Conservation (phyloP, 2,797 vertebrate species). For the Chelonia mydas region DNA sequence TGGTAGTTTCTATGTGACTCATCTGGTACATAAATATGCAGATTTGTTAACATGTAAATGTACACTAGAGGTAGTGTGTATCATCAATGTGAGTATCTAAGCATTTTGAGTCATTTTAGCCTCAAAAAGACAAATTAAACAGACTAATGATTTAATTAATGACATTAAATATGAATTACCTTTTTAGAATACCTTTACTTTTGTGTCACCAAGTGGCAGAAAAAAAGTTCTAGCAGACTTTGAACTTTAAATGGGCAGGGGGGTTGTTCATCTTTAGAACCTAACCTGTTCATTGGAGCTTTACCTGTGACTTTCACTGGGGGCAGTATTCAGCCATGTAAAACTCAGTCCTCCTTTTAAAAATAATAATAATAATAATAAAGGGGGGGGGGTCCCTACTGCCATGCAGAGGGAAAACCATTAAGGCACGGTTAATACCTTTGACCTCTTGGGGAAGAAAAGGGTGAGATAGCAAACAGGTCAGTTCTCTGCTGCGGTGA, state of each 20-base stretch:
- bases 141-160: slow-evolving; percentile 55
- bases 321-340: not conserved
- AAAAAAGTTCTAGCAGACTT: not conserved
- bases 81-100: slow-evolving; percentile 60
- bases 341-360: not conserved
- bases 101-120: slow-evolving; percentile 25
- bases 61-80: slow-evolving; percentile 36
- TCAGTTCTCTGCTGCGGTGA: not conserved
- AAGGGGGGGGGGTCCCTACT: not conserved
- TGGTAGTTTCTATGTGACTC: slow-evolving; percentile 25
- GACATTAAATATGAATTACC: slow-evolving; percentile 45
- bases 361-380: not conserved
- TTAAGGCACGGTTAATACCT: not conserved
- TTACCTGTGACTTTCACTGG: not conserved
- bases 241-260: not conserved
- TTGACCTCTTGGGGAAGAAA: not conserved
- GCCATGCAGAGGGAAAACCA: not conserved
- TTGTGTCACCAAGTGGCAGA: not conserved
- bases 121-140: slow-evolving; percentile 68
- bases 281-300: not conserved
- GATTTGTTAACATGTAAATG: slow-evolving; percentile 57
- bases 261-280: not conserved
- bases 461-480: not conserved
- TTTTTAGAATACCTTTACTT: slow-evolving; percentile 27
- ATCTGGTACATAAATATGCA: slow-evolving; percentile 31